Evolutionary conservation across 1,140 invertebrate species (phyloP).

Genomic region (Cryptotermes secundus): DNA sequence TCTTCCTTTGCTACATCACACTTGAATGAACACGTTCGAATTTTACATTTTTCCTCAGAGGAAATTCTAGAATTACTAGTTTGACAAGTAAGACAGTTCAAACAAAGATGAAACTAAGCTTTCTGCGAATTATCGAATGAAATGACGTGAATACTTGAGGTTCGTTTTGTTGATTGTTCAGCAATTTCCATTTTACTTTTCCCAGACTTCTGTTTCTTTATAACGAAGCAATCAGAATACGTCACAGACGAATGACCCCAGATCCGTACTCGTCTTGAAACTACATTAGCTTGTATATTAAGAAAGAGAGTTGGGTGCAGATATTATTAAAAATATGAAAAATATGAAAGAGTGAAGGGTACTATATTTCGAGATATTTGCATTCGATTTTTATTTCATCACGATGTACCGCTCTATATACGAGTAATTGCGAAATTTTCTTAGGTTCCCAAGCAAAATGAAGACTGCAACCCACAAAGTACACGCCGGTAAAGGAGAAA

Average conservation of each 20-base stretch:
- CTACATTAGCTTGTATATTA: background rate
- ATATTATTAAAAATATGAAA: background rate
- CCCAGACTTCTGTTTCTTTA: background rate
- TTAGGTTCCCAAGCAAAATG: no score
- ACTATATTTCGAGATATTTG: no score
- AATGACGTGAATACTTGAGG: background rate
- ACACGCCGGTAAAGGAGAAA: no score
- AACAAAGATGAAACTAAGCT: slow-evolving; percentile 16
- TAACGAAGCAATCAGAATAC: slow-evolving; percentile 7
- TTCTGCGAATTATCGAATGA: slow-evolving; percentile 3
- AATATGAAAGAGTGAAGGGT: background rate
- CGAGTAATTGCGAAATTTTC: no score
- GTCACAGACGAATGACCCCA: background rate
- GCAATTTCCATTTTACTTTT: background rate
- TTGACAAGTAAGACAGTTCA: background rate
- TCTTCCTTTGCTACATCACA: slow-evolving; percentile 8
- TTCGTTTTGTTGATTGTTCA: slow-evolving; percentile 6
- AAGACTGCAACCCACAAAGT: no score
- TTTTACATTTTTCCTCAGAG: background rate
- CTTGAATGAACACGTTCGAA: background rate
- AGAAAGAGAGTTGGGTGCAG: background rate
- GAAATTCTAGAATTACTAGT: slow-evolving; percentile 3
- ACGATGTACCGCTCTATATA: no score
- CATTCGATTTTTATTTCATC: no score
- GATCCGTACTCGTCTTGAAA: background rate